phyloP scores from a whole-genome alignment of 1,140 invertebrate species.

The Meloidogyne hapla region DNA sequence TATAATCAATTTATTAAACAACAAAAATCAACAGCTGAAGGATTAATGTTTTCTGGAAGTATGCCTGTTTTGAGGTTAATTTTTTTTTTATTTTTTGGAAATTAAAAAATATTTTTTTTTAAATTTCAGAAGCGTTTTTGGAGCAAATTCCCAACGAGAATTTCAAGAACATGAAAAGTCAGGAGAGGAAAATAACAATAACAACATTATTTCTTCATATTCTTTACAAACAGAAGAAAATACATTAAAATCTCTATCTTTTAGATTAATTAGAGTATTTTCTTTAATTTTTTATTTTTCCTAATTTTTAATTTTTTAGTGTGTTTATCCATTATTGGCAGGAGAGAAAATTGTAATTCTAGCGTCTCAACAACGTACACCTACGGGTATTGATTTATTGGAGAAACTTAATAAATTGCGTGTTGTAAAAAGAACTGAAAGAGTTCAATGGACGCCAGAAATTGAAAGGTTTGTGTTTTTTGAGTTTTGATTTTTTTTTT shows the following conservation, averaged over 20 bases:
- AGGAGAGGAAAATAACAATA: slow-evolving; percentile 41
- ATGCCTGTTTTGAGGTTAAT: slow-evolving; percentile 28
- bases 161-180: slow-evolving; percentile 13
- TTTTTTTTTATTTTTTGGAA: background rate
- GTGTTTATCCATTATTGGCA: slow-evolving; percentile 42
- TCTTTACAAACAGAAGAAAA: slow-evolving; percentile 27
- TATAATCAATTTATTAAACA: slow-evolving; percentile 41
- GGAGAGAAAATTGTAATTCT: slow-evolving; percentile 49
- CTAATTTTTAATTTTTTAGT: slow-evolving; percentile 40
- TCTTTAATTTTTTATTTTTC: background rate
- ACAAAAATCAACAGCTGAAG: slow-evolving; percentile 13
- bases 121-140: slow-evolving; percentile 31
- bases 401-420: slow-evolving; percentile 45
- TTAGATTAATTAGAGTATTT: slow-evolving; percentile 15
- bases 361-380: slow-evolving; percentile 43
- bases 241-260: slow-evolving; percentile 27
- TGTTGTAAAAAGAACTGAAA: slow-evolving; percentile 33
- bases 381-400: slow-evolving; percentile 46
- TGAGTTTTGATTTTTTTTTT: slow-evolving; percentile 4
- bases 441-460: slow-evolving; percentile 29
- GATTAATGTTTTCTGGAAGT: slow-evolving; percentile 36
- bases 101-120: background rate
- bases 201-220: slow-evolving; percentile 8
- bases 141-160: slow-evolving; percentile 30
- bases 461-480: background rate